Evolutionary conservation across 2,113 vertebrate genomes (phyloP), one percentile per base, ranked within the genome.

Genomic region (Motacilla alba): DNA sequence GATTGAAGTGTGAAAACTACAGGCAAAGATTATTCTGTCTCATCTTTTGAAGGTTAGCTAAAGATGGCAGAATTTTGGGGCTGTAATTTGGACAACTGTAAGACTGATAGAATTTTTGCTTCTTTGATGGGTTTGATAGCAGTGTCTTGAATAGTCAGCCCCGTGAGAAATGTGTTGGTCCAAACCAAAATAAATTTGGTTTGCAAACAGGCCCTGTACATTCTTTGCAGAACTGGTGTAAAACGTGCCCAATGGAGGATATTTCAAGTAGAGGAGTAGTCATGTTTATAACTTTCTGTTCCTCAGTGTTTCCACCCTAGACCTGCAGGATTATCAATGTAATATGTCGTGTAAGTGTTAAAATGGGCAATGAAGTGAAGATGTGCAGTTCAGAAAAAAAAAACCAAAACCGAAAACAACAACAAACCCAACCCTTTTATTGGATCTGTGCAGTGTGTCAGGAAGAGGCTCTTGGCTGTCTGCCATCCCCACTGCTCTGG

Each of bases 191-290:
- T 35, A 31, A 56, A 60, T 73, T 39, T 47, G 23, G 4, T 31
- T 75, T 77, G 17, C 37, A 37, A 62, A 53, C 18, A 77, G 37
- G 73, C 4, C 15, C 63, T 14, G 14, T 26, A 11, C 5, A 58
- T 2, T 23, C 26, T 70, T 62, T 69, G 33, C 22, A 77, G 67
- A 77, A 56, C 27, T 69, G n/a, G 10, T 49, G 24, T 64, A 56
- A 62, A 18, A 1, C 0, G 1, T 47, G 33, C 18, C 19, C 44
- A 28, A 0, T 31, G 72, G 70, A 41, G 0, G 0, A 4, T 85
- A 37, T 41, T 72, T 33, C 37, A 72, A 52, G 23, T 23, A 37
- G 64, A 76, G 4, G 3, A 53, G 24, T 43, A 76, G 31, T 37
- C 1, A 0, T 18, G 6, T 7, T 46, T 44, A 21, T 41, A 11